Conservation (phyloP, 2,797 vertebrate genomes). For the Danionella dracula region DNA sequence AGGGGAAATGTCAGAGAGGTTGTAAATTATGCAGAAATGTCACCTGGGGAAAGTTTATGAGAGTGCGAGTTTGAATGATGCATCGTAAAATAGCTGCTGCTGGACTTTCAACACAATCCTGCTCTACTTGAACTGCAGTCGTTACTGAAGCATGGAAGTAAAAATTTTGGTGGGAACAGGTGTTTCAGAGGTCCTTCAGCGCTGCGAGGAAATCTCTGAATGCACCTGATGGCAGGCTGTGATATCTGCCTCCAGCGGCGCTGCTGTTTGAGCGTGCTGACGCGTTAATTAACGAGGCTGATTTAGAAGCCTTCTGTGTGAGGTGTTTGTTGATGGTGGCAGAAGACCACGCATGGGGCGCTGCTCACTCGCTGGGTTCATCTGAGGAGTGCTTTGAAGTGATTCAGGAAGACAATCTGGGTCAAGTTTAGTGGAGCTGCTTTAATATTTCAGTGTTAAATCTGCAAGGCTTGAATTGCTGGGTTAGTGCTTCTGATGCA, state of each 20-base stretch:
- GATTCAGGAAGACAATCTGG: neutral
- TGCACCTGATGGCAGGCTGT: neutral
- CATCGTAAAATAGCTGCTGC: neutral
- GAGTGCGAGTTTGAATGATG: constrained; percentile 8
- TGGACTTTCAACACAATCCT: neutral
- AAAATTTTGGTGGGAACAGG: too few species aligned
- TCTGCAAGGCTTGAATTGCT: too few species aligned
- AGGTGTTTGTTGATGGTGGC: constrained; percentile 19
- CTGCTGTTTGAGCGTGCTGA: constrained; percentile 19
- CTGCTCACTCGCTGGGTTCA: neutral
- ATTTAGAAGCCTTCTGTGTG: constrained; percentile 2
- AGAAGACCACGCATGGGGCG: neutral
- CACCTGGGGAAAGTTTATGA: constrained; percentile 45
- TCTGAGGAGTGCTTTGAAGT: neutral
- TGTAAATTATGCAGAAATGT: constrained; percentile 76
- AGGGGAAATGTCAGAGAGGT: constrained; percentile 67
- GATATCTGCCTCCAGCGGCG: constrained; percentile 6
- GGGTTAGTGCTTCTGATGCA: too few species aligned
- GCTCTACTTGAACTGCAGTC: neutral
- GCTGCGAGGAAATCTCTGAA: too few species aligned
- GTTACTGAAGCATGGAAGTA: neutral
- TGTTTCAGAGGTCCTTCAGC: too few species aligned
- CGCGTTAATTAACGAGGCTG: constrained; percentile 25
- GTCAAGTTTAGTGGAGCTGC: neutral
- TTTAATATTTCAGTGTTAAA: constrained; percentile 1